Evolutionary conservation across 2,888 invertebrate genomes (phyloP).

Genomic region (Drosophila hamatofila): DNA sequence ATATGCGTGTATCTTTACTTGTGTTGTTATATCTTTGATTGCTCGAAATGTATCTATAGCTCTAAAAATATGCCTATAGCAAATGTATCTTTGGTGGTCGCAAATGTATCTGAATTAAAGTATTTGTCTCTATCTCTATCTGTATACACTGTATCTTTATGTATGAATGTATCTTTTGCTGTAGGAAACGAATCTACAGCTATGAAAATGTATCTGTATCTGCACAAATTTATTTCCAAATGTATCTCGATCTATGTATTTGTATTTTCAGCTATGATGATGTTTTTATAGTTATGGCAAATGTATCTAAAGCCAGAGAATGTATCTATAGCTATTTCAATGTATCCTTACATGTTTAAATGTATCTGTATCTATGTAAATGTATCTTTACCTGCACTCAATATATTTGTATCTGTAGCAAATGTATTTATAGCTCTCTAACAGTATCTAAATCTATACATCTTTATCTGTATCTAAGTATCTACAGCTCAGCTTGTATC

Average conservation of each 20-base stretch:
- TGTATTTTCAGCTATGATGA: background rate
- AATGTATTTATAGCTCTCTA: background rate
- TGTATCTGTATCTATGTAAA: background rate
- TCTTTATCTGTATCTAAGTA: background rate
- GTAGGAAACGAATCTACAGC: background rate
- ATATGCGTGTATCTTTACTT: background rate
- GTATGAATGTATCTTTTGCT: background rate
- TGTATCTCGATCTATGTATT: background rate
- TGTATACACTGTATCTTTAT: background rate
- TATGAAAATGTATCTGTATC: background rate
- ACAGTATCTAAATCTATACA: constrained; percentile 2
- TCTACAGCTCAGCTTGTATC: constrained; percentile 2
- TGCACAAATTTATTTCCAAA: background rate
- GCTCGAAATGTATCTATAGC: background rate
- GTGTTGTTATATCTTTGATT: background rate
- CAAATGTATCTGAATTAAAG: background rate
- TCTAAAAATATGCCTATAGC: background rate
- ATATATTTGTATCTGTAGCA: background rate
- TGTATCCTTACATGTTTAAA: background rate
- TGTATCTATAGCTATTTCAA: background rate
- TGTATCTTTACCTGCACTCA: background rate
- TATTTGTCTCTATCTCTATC: background rate
- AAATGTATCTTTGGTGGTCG: background rate
- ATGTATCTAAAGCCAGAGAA: background rate
- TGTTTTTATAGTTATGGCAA: background rate